Percentiles rank a stretch among this genome's conserved stretches.
phyloP scores from a whole-genome alignment of 2,797 vertebrate genomes.

The Hypotaenidia okinawae region DNA sequence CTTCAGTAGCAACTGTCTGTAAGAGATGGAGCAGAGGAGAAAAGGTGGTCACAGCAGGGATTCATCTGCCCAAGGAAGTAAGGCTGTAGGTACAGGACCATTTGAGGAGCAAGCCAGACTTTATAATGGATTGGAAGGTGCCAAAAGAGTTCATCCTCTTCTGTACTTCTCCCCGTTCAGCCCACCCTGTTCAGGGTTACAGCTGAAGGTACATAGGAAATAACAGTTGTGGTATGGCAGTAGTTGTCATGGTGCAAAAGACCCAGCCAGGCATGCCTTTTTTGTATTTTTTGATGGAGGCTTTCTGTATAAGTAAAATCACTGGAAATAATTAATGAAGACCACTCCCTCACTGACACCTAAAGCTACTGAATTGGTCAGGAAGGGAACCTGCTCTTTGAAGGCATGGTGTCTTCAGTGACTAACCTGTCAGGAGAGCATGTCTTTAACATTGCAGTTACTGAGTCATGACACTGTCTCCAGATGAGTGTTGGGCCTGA shows the following conservation, averaged over 20 bases:
- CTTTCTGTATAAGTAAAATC: background rate
- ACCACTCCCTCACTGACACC: background rate
- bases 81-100: background rate
- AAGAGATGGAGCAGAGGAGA: background rate
- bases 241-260: background rate
- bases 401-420: background rate
- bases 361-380: background rate
- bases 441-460: background rate
- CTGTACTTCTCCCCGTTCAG: background rate
- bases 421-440: background rate
- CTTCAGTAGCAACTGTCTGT: background rate
- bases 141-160: background rate
- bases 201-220: background rate
- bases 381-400: background rate
- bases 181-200: background rate
- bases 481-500: background rate
- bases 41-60: background rate
- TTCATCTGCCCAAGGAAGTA: background rate
- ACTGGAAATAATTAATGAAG: accelerated
- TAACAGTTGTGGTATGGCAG: background rate
- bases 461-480: background rate
- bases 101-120: background rate
- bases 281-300: background rate
- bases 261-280: background rate
- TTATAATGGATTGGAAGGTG: background rate